These are phyloP conservation scores for Nomada fucata DNA, from an alignment of 2,888 invertebrate species.

Conservation along the genomic window DNA sequence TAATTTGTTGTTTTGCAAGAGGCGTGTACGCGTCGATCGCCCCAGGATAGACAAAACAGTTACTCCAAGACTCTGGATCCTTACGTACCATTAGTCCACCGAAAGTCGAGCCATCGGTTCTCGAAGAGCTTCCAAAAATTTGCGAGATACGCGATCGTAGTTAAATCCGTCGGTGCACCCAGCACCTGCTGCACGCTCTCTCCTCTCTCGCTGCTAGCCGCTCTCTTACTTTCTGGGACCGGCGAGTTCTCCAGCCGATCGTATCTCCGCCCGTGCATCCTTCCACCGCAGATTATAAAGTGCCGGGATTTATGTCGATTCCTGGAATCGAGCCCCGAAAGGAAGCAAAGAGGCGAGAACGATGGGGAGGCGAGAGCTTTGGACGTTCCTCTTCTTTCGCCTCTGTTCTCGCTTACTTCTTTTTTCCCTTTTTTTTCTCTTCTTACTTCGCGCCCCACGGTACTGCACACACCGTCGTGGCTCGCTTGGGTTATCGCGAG, in stretches of 20 bases:
- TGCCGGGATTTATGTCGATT: conserved; percentile 81
- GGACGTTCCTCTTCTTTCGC: conserved; percentile 62
- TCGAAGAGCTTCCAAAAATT: background rate
- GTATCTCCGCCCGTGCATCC: conserved; percentile 76
- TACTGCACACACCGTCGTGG: conserved; percentile 45
- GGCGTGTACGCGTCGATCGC: too few relatives aligned
- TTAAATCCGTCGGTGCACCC: conserved; percentile 56
- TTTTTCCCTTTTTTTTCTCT: conserved; percentile 57
- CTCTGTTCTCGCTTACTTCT: conserved; percentile 9
- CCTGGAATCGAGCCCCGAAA: conserved; percentile 76
- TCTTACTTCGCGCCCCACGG: conserved; percentile 46
- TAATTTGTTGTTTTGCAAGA: too few relatives aligned
- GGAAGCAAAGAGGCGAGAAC: conserved; percentile 38
- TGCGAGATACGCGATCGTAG: conserved; percentile 14
- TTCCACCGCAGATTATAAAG: conserved; percentile 80
- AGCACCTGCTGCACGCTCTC: conserved; percentile 74
- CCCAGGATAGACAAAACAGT: too few relatives aligned
- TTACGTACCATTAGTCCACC: too few relatives aligned
- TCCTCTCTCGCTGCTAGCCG: conserved; percentile 49
- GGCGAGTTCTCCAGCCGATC: conserved; percentile 72
- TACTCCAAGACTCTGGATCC: too few relatives aligned
- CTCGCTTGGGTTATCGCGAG: conserved; percentile 71
- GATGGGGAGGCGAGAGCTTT: background rate
- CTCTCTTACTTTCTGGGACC: conserved; percentile 30
- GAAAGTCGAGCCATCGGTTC: background rate